Conservation (phyloP, 2,888 invertebrate species). For the Trissonchulus latispiculum region DNA sequence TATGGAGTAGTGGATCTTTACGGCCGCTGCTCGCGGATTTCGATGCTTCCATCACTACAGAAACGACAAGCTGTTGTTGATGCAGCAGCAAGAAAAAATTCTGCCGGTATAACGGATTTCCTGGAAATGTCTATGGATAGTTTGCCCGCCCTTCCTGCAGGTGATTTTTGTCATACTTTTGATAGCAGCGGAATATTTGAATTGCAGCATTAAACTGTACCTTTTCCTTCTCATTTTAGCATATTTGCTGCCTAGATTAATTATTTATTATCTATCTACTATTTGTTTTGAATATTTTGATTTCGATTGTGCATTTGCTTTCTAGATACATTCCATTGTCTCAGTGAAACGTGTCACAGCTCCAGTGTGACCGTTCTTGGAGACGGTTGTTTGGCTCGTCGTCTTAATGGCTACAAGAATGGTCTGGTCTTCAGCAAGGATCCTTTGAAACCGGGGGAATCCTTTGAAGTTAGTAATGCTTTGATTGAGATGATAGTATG, state of each 20-base stretch:
- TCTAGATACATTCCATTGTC: too few relatives aligned
- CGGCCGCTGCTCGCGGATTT: neutral
- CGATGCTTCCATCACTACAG: neutral
- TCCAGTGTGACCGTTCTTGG: neutral
- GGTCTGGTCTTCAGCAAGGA: neutral
- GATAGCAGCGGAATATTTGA: too few relatives aligned
- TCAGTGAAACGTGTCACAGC: neutral
- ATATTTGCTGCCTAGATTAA: too few relatives aligned
- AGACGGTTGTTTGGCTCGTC: neutral
- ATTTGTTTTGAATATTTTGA: too few relatives aligned
- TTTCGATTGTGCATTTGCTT: too few relatives aligned
- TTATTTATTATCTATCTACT: too few relatives aligned
- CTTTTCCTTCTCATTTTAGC: too few relatives aligned
- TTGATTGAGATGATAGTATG: too few relatives aligned
- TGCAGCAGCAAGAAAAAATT: neutral
- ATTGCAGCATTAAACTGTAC: too few relatives aligned
- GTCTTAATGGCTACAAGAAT: neutral
- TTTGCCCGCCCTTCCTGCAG: neutral
- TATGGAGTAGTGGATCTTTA: neutral
- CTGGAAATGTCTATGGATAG: neutral
- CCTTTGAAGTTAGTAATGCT: neutral
- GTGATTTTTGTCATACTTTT: too few relatives aligned
- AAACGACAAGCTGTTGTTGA: neutral
- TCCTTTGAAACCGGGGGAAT: neutral
- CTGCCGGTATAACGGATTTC: too few relatives aligned